These are phyloP conservation scores for Drosophila sechellia DNA, from an alignment of 1,140 invertebrate species.

Conservation along the genomic window DNA sequence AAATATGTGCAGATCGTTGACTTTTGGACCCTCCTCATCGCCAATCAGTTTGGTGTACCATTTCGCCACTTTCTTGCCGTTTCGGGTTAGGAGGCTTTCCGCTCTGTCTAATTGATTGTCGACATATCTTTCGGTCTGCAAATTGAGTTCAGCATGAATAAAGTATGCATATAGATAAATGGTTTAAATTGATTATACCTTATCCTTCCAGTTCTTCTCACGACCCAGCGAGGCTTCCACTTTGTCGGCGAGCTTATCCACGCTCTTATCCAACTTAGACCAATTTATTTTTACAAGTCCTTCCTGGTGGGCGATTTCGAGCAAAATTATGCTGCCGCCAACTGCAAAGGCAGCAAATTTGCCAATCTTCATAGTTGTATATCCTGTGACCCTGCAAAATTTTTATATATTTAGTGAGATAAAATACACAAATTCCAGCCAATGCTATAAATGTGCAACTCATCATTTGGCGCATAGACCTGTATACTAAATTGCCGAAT, in stretches of 20 bases:
- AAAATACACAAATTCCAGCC: neutral
- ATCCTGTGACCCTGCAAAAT: conserved; percentile 92
- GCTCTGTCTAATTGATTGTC: conserved; percentile 92
- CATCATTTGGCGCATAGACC: too few species aligned
- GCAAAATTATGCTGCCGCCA: conserved; percentile 94
- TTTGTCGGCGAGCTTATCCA: conserved; percentile 92
- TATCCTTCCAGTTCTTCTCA: conserved; percentile 90
- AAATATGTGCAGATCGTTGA: conserved; percentile 91
- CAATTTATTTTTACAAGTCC: conserved; percentile 97
- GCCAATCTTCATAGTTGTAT: conserved; percentile 95
- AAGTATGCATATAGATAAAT: too few species aligned
- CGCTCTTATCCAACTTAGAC: conserved; percentile 92
- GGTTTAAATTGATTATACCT: conserved; percentile 86
- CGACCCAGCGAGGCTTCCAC: conserved; percentile 91
- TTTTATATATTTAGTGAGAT: neutral
- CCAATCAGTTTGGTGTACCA: conserved; percentile 90
- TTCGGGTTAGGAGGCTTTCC: conserved; percentile 89
- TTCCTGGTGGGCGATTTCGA: conserved; percentile 95
- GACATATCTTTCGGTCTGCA: conserved; percentile 90
- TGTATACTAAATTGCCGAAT: too few species aligned
- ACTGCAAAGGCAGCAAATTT: conserved; percentile 95
- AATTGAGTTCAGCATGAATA: conserved; percentile 18
- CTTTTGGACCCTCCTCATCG: conserved; percentile 87
- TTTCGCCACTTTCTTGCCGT: conserved; percentile 88
- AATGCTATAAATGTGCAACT: neutral